phyloP scores from a whole-genome alignment of 2,113 vertebrate genomes.

The Leptobrachium leishanense region DNA sequence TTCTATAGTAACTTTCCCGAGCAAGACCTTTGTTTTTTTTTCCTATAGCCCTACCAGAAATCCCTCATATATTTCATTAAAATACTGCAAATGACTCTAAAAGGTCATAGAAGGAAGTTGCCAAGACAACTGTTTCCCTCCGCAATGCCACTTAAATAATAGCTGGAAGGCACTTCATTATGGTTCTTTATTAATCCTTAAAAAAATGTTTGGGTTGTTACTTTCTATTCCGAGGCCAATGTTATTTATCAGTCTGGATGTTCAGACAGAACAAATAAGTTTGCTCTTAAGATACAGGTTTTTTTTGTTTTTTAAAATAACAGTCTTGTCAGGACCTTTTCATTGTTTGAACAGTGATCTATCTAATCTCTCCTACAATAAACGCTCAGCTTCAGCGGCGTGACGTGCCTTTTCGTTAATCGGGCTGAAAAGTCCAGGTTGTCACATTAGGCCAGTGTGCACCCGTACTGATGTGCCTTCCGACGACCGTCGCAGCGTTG shows the following conservation, averaged over 20 bases:
- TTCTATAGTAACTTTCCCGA: neutral
- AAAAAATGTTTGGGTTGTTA: slow-evolving; percentile 22
- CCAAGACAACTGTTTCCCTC: slow-evolving; percentile 38
- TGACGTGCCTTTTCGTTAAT: no score
- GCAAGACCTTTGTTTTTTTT: slow-evolving; percentile 4
- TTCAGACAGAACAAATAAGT: neutral
- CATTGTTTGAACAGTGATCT: no score
- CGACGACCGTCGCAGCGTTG: no score
- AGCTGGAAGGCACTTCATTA: slow-evolving; percentile 36
- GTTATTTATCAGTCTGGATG: neutral
- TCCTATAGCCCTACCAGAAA: slow-evolving; percentile 11
- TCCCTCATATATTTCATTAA: slow-evolving; percentile 25
- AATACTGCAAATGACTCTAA: slow-evolving; percentile 38
- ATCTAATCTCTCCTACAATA: no score
- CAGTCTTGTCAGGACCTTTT: no score
- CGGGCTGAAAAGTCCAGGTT: no score
- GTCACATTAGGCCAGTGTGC: no score
- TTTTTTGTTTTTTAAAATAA: no score
- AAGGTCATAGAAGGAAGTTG: slow-evolving; percentile 28
- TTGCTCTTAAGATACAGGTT: no score
- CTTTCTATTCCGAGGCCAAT: neutral
- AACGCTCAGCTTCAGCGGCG: no score
- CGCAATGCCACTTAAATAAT: slow-evolving; percentile 6
- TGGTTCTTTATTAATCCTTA: slow-evolving; percentile 24
- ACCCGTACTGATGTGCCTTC: no score